Percentiles rank a stretch among this genome's conserved stretches.
Evolutionary conservation across 1,140 invertebrate species (phyloP).

Genomic region (Archivesica marissinica): DNA sequence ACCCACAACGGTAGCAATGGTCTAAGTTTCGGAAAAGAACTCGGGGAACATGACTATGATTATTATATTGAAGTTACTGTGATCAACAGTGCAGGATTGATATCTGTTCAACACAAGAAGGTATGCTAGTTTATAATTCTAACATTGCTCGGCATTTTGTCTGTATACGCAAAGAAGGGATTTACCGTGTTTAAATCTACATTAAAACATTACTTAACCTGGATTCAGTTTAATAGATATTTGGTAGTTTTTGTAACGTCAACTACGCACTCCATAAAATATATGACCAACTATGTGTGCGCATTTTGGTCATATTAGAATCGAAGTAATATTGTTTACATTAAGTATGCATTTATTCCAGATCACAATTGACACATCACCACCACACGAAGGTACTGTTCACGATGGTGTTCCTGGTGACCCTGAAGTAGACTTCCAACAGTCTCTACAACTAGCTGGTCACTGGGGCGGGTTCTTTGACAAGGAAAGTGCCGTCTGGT

Average conservation of each 20-base stretch:
- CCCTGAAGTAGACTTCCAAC: not conserved
- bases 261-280: not conserved
- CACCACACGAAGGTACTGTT: slow-evolving; percentile 5
- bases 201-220: not conserved
- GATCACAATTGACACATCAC: slow-evolving; percentile 34
- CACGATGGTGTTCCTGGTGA: slow-evolving; percentile 12
- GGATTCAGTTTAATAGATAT: not conserved
- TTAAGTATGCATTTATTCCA: not conserved
- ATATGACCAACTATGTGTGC: not conserved
- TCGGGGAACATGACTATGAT: slow-evolving; percentile 24
- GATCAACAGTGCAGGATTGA: slow-evolving; percentile 2
- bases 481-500: slow-evolving; percentile 39
- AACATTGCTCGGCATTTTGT: not conserved
- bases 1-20: not conserved
- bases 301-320: not conserved
- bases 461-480: slow-evolving; percentile 35
- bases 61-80: slow-evolving; percentile 36
- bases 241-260: not conserved
- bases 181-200: not conserved
- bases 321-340: not conserved
- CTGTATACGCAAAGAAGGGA: not conserved
- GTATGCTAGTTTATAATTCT: not conserved
- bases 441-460: not conserved
- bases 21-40: not conserved
- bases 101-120: not conserved